Evolutionary conservation across 2,888 invertebrate species (phyloP).

Genomic region (Acholoe squamosa): DNA sequence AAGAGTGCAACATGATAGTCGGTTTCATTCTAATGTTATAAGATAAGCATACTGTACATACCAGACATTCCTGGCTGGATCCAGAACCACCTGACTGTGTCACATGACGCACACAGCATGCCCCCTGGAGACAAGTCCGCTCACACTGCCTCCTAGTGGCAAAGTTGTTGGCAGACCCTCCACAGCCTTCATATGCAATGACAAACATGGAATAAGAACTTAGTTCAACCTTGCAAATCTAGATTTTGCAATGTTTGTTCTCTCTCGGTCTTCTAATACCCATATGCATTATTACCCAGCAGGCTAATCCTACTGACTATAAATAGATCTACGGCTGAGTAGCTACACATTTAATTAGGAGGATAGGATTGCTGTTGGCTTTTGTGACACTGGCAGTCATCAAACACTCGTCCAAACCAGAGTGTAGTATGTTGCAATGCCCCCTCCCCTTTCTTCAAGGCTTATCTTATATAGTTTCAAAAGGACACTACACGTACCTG

Average conservation of each 20-base stretch:
- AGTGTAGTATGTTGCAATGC: background rate
- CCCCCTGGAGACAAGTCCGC: conserved; percentile 40
- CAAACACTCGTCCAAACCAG: background rate
- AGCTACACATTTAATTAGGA: background rate
- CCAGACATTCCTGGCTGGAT: background rate
- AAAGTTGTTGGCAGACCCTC: conserved; percentile 61
- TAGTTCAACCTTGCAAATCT: too few relatives aligned
- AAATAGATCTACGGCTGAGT: background rate
- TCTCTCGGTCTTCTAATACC: too few relatives aligned
- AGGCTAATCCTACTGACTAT: too few relatives aligned
- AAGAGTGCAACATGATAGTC: too few relatives aligned
- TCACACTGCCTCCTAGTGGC: conserved; percentile 15
- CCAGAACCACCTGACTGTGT: background rate
- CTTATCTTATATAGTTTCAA: background rate
- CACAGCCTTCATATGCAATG: conserved; percentile 27
- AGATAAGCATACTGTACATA: background rate
- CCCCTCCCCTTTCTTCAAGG: background rate
- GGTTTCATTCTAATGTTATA: too few relatives aligned
- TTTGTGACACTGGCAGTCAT: background rate
- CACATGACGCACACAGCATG: conserved; percentile 53
- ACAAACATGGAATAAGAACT: background rate
- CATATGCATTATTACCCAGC: background rate
- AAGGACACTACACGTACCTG: background rate
- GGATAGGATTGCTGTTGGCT: background rate
- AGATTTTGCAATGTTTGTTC: too few relatives aligned